phyloP scores from a whole-genome alignment of 2,888 invertebrate genomes.

The Parascotia fuliginaria region DNA sequence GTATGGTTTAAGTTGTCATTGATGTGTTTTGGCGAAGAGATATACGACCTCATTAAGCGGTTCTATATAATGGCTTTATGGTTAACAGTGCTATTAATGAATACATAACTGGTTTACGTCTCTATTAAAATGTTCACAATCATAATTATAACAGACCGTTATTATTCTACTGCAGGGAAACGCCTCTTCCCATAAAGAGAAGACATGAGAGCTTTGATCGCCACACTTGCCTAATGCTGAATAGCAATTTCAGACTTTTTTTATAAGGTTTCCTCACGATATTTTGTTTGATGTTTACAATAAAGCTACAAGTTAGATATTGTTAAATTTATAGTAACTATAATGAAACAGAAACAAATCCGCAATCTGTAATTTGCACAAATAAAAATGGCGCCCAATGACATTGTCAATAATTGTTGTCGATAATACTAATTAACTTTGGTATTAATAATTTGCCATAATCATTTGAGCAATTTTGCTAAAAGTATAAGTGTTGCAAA shows the following conservation, averaged over 20 bases:
- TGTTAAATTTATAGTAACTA: too few species aligned
- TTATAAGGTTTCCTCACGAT: too few species aligned
- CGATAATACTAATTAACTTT: background rate
- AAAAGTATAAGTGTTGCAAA: too few species aligned
- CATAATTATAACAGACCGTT: too few species aligned
- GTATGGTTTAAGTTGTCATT: background rate
- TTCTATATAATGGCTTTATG: conserved; percentile 1
- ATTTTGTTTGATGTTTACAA: too few species aligned
- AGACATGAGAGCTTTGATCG: too few species aligned
- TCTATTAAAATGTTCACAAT: background rate
- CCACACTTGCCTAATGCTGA: too few species aligned
- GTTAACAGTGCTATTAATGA: background rate
- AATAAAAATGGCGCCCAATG: background rate
- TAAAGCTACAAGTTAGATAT: too few species aligned
- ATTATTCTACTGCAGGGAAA: too few species aligned
- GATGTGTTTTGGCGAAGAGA: conserved; percentile 1
- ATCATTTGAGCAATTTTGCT: background rate
- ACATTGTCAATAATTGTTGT: background rate
- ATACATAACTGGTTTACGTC: background rate
- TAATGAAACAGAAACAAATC: too few species aligned
- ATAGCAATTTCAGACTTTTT: too few species aligned
- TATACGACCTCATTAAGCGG: conserved; percentile 3
- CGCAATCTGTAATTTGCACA: background rate
- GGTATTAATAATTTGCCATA: background rate
- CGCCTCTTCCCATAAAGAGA: too few species aligned